These are phyloP conservation scores for Palythoa caribaeorum DNA, from an alignment of 92 coral and sea anemone genomes.

Conservation along the genomic window DNA sequence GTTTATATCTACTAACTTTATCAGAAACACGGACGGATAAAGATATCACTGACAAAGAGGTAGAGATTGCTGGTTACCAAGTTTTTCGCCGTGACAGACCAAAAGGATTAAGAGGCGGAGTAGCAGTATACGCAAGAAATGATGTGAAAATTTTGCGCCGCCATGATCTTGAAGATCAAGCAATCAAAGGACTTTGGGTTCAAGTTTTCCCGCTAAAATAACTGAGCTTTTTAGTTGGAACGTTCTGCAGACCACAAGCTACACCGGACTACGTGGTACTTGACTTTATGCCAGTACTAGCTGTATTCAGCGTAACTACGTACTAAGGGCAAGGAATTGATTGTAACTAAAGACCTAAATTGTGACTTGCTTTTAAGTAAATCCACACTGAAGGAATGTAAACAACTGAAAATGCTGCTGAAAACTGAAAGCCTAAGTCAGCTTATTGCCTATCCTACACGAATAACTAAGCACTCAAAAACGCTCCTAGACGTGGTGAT, in stretches of 20 bases:
- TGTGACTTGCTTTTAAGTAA: not conserved
- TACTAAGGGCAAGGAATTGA: not conserved
- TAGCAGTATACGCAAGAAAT: too few species aligned
- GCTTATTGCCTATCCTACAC: not conserved
- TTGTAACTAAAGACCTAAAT: not conserved
- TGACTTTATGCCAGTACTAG: slow-evolving; percentile 45
- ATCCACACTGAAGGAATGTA: not conserved
- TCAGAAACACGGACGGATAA: too few species aligned
- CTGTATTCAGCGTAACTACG: slow-evolving; percentile 26
- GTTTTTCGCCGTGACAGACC: too few species aligned
- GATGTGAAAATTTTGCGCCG: not conserved
- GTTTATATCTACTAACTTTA: too few species aligned
- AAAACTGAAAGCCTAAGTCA: not conserved
- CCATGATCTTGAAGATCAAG: not conserved
- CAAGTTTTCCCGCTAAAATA: slow-evolving; percentile 26
- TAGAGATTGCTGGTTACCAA: too few species aligned
- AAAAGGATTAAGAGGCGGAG: too few species aligned
- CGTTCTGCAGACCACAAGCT: slow-evolving; percentile 19
- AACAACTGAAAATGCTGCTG: not conserved
- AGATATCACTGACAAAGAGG: too few species aligned
- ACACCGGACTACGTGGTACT: slow-evolving; percentile 38
- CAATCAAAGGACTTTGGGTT: not conserved
- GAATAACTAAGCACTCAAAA: not conserved
- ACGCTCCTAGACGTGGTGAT: not conserved
- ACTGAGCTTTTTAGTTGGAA: slow-evolving; percentile 46